Evolutionary conservation across 2,888 invertebrate genomes (phyloP).

Genomic region (Escarpia spicata): DNA sequence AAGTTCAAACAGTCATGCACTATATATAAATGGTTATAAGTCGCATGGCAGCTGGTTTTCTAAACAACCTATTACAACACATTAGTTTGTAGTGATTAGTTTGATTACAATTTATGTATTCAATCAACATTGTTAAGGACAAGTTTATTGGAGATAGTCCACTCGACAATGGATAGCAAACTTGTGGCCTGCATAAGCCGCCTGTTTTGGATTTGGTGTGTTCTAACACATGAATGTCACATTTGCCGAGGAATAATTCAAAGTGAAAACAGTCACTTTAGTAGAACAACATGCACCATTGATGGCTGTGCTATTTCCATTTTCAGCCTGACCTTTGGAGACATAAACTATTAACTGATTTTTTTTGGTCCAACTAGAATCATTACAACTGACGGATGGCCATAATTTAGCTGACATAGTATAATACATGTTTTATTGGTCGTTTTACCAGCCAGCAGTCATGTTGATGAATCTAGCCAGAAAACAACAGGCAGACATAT

Average conservation of each 20-base stretch:
- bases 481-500: background rate
- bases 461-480: background rate
- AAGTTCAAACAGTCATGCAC: background rate
- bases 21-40: background rate
- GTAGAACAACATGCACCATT: background rate
- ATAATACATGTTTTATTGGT: background rate
- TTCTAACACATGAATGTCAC: background rate
- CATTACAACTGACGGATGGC: background rate
- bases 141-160: background rate
- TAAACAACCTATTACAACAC: background rate
- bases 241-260: background rate
- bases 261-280: background rate
- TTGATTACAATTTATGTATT: constrained; percentile 4
- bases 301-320: background rate
- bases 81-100: background rate
- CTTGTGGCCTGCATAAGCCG: background rate
- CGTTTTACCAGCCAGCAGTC: no score
- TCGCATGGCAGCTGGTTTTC: background rate
- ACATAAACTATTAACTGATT: background rate
- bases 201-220: background rate
- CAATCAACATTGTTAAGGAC: background rate
- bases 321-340: background rate
- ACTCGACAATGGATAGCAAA: background rate
- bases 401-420: background rate
- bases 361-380: background rate